Evolutionary conservation across 92 coral and sea anemone genomes (phyloP).

Genomic region (Epizoanthus scotinus): DNA sequence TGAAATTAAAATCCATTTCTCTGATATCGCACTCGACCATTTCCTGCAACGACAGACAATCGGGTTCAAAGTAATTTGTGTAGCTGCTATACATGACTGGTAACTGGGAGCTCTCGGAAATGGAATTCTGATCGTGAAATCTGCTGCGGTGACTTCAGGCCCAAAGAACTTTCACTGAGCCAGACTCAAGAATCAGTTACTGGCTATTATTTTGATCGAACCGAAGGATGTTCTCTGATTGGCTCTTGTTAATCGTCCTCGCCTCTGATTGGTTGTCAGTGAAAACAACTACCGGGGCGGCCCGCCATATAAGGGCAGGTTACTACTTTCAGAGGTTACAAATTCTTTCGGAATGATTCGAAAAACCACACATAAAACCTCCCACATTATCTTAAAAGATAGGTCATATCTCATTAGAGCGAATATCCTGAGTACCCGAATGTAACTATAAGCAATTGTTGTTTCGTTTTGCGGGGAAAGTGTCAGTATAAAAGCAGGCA

Average conservation of each 20-base stretch:
- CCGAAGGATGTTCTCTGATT: conserved; percentile 70
- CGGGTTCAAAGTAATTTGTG: conserved; percentile 76
- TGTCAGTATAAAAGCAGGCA: not conserved
- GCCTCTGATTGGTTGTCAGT: conserved; percentile 83
- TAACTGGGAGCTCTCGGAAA: conserved; percentile 44
- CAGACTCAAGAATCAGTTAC: conserved; percentile 99
- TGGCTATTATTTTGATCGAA: conserved; percentile 88
- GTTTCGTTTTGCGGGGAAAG: not conserved
- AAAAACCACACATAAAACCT: conserved; percentile 55
- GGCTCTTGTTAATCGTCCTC: conserved; percentile 73
- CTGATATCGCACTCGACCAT: conserved; percentile 95
- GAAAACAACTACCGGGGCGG: conserved; percentile 89
- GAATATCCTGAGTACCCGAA: not conserved
- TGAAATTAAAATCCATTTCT: conserved; percentile 94
- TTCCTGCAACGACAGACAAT: conserved; percentile 88
- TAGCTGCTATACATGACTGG: conserved; percentile 82
- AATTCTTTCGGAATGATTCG: conserved; percentile 90
- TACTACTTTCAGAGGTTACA: conserved; percentile 99
- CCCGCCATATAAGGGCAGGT: conserved; percentile 94
- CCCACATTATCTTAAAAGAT: conserved; percentile 40
- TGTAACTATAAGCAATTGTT: not conserved
- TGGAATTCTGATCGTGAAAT: conserved; percentile 34
- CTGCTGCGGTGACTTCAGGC: conserved; percentile 41
- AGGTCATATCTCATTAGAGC: conserved; percentile 6
- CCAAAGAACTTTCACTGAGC: conserved; percentile 64